Evolutionary conservation across 2,888 invertebrate species (phyloP).

Genomic region (Sinodicranocentrus sp.): DNA sequence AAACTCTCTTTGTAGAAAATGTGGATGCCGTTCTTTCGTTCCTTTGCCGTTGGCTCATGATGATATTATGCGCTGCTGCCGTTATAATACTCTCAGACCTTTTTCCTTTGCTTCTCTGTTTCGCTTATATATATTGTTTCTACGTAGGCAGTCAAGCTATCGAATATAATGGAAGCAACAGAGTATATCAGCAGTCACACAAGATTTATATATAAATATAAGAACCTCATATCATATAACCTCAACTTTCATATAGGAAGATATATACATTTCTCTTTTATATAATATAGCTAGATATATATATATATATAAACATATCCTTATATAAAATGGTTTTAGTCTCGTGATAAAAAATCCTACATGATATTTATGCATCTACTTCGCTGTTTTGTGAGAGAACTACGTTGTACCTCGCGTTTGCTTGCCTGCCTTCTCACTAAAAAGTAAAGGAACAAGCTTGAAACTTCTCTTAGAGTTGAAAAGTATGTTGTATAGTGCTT

Average conservation of each 20-base stretch:
- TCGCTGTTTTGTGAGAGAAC: background rate
- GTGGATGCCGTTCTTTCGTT: slow-evolving; percentile 22
- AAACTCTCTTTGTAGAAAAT: background rate
- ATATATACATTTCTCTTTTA: background rate
- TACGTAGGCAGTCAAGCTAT: slow-evolving; percentile 13
- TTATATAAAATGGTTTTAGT: slow-evolving; percentile 2
- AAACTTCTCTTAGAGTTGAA: slow-evolving; percentile 21
- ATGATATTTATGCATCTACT: slow-evolving; percentile 16
- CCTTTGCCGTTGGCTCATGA: slow-evolving; percentile 16
- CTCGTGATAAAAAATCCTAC: slow-evolving; percentile 17
- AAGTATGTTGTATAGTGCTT: slow-evolving; percentile 7
- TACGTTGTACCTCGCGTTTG: background rate
- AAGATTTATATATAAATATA: background rate
- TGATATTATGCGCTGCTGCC: slow-evolving; percentile 21
- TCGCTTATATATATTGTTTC: background rate
- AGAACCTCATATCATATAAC: background rate
- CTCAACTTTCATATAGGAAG: background rate
- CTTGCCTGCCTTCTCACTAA: background rate
- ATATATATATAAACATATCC: background rate
- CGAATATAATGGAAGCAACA: slow-evolving; percentile 37
- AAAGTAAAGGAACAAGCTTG: slow-evolving; percentile 33
- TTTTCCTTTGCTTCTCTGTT: background rate
- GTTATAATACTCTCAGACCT: slow-evolving; percentile 13
- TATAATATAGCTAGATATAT: background rate
- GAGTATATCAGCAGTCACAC: slow-evolving; percentile 1